These are phyloP conservation scores for Oscarella lobularis DNA, from an alignment of 37 sponge, comb jelly and placozoan genomes.

Conservation along the genomic window DNA sequence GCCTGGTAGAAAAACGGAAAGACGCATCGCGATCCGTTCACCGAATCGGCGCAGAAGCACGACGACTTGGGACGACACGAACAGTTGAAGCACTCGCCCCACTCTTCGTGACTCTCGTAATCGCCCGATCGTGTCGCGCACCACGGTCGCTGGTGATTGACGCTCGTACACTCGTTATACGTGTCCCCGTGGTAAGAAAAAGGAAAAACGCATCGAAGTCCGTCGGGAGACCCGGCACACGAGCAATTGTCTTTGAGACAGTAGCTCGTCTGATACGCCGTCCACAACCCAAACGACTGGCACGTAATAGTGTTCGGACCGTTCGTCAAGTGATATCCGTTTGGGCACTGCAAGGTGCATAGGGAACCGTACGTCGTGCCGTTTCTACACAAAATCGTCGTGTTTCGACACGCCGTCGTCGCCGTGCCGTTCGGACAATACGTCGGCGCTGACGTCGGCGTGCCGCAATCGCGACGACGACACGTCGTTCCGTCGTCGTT, in stretches of 20 bases:
- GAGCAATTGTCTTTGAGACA: neutral
- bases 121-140: too few relatives aligned
- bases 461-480: neutral
- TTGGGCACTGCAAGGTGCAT: neutral
- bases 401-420: neutral
- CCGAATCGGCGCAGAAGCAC: too few relatives aligned
- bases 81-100: too few relatives aligned
- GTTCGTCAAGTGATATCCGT: neutral
- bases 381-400: neutral
- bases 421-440: neutral
- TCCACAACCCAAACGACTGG: neutral
- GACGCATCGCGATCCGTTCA: too few relatives aligned
- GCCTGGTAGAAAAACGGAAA: too few relatives aligned
- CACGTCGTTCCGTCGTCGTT: neutral
- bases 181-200: too few relatives aligned
- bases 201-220: too few relatives aligned
- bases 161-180: too few relatives aligned
- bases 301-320: neutral
- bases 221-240: too few relatives aligned
- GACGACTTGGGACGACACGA: too few relatives aligned
- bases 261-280: neutral
- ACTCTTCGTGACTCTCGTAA: too few relatives aligned
- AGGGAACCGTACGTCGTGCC: neutral
- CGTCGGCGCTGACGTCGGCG: neutral
- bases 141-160: too few relatives aligned